Conservation (phyloP, 2,113 vertebrate genomes). For the Poecile atricapillus region DNA sequence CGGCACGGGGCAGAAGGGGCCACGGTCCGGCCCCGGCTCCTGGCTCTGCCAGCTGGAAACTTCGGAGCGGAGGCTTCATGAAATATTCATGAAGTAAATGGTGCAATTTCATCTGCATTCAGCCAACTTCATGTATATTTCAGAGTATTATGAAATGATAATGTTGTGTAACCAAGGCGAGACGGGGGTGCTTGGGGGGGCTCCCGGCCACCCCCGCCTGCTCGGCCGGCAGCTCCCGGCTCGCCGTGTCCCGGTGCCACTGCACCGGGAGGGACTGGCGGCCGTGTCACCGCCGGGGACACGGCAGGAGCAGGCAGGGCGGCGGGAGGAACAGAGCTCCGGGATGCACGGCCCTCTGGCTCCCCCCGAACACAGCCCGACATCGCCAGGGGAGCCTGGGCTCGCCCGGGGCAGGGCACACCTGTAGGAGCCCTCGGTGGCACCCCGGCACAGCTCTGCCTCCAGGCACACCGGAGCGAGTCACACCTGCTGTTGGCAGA, state of each 20-base stretch:
- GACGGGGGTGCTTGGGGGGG: background rate
- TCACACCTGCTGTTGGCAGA: rapidly evolving
- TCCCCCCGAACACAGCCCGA: background rate
- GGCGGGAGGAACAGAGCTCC: background rate
- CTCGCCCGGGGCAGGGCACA: background rate
- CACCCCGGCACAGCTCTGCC: background rate
- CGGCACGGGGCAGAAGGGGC: background rate
- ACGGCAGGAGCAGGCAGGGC: background rate
- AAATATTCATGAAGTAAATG: slow-evolving; percentile 83
- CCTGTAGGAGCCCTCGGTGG: background rate
- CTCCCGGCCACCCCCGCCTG: background rate
- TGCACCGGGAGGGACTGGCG: rapidly evolving
- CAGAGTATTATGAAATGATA: slow-evolving; percentile 77
- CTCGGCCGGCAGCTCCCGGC: background rate
- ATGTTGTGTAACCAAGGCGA: slow-evolving; percentile 65
- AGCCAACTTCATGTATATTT: slow-evolving; percentile 82
- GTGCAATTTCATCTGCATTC: slow-evolving; percentile 82
- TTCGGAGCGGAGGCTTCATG: slow-evolving; percentile 70
- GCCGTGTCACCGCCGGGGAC: background rate
- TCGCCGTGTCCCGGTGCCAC: rapidly evolving
- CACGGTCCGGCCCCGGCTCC: slow-evolving; percentile 10
- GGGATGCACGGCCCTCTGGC: background rate
- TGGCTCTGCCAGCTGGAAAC: slow-evolving; percentile 66
- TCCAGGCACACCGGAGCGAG: rapidly evolving
- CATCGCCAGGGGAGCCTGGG: rapidly evolving